phyloP scores from a whole-genome alignment of 2,888 invertebrate genomes.

The Diaprepes abbreviatus region DNA sequence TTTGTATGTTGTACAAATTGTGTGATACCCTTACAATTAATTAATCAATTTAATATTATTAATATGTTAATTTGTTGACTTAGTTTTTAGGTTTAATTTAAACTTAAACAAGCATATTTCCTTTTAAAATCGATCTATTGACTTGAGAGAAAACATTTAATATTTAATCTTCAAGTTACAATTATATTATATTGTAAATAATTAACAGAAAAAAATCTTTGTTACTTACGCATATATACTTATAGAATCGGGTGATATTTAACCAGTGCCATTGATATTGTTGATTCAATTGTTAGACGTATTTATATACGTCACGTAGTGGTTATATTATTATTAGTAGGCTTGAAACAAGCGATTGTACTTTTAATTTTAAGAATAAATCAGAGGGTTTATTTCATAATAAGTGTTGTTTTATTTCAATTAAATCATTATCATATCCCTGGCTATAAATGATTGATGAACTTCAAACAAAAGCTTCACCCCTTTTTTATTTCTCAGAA shows the following conservation, averaged over 20 bases:
- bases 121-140: conserved; percentile 53
- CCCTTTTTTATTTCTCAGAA: too few species aligned
- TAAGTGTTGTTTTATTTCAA: conserved; percentile 53
- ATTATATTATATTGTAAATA: conserved; percentile 59
- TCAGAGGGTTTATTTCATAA: conserved; percentile 69
- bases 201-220: conserved; percentile 60
- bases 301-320: conserved; percentile 64
- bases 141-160: conserved; percentile 47
- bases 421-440: too few species aligned
- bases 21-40: conserved; percentile 53
- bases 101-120: conserved; percentile 13
- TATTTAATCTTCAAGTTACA: conserved; percentile 54
- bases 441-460: too few species aligned
- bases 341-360: conserved; percentile 66
- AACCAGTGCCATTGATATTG: conserved; percentile 70
- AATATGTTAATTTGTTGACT: conserved; percentile 52
- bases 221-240: conserved; percentile 66
- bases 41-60: conserved; percentile 44
- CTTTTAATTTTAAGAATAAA: conserved; percentile 67
- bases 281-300: conserved; percentile 69
- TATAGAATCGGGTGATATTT: conserved; percentile 70
- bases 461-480: too few species aligned
- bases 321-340: conserved; percentile 64
- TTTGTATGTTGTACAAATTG: conserved; percentile 55
- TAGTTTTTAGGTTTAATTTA: conserved; percentile 49